Evolutionary conservation across 2,888 invertebrate genomes (phyloP).

Genomic region (Volucella bombylans): DNA sequence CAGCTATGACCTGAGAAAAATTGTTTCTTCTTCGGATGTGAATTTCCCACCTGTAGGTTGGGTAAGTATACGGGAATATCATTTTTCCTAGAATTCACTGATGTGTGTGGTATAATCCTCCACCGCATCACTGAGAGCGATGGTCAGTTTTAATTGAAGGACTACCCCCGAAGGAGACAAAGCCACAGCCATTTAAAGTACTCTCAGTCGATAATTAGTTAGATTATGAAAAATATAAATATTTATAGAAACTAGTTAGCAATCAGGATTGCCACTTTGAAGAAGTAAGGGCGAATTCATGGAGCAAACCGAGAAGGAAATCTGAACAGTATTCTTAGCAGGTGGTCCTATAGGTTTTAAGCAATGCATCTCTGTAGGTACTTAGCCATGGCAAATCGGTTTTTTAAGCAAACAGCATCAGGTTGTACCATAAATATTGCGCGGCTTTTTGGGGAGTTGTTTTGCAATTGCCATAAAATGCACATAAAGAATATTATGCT

Average conservation of each 20-base stretch:
- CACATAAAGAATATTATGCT: too few relatives aligned
- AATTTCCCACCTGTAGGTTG: background rate
- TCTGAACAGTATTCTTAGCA: too few relatives aligned
- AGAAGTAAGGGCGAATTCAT: too few relatives aligned
- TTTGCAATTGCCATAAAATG: too few relatives aligned
- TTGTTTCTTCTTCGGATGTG: background rate
- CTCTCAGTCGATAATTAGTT: conserved; percentile 55
- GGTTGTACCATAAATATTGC: too few relatives aligned
- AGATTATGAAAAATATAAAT: conserved; percentile 43
- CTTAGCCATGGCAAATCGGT: too few relatives aligned
- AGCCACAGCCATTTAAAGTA: conserved; percentile 15
- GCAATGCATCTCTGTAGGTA: too few relatives aligned
- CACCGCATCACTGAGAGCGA: conserved; percentile 17
- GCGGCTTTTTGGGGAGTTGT: too few relatives aligned
- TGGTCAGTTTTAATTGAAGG: conserved; percentile 42
- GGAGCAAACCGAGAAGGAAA: too few relatives aligned
- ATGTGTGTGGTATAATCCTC: background rate
- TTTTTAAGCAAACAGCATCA: too few relatives aligned
- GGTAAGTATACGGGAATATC: background rate
- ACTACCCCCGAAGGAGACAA: conserved; percentile 16
- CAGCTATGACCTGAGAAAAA: background rate
- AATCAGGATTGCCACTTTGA: background rate
- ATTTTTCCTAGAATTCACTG: too few relatives aligned
- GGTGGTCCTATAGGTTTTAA: too few relatives aligned
- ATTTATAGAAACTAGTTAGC: background rate